Evolutionary conservation across 2,113 vertebrate genomes (phyloP).

Genomic region (Syngnathus scovelli): DNA sequence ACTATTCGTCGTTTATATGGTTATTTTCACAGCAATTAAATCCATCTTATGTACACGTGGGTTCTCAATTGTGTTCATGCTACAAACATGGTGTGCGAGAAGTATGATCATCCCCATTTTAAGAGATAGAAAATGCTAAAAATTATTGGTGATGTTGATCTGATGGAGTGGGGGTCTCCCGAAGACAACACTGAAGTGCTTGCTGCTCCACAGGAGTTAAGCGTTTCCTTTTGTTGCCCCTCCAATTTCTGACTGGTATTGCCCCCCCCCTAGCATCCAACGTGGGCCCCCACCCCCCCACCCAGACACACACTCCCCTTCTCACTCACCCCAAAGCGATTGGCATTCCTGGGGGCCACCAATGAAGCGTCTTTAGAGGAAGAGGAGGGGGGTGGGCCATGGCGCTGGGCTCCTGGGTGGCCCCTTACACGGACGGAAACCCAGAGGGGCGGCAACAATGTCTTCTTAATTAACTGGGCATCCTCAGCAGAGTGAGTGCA

Average conservation of each 20-base stretch:
- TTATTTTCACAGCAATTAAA: not conserved
- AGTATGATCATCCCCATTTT: no score
- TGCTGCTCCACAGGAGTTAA: slow-evolving; percentile 28
- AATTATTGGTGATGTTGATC: slow-evolving; percentile 3
- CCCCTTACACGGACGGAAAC: slow-evolving; percentile 64
- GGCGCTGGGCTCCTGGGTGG: slow-evolving; percentile 72
- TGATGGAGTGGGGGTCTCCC: slow-evolving; percentile 20
- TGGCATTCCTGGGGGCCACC: slow-evolving; percentile 77
- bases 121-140: no score
- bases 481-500: slow-evolving; percentile 69
- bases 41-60: no score
- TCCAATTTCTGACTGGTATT: slow-evolving; percentile 59
- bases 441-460: slow-evolving; percentile 74
- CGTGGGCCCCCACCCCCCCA: slow-evolving; percentile 22
- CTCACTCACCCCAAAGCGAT: slow-evolving; percentile 50
- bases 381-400: not conserved
- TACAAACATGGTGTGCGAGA: no score
- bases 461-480: slow-evolving; percentile 82
- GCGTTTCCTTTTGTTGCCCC: slow-evolving; percentile 64
- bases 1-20: not conserved
- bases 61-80: no score
- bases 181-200: not conserved
- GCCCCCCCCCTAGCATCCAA: slow-evolving; percentile 45
- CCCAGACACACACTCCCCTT: not conserved
- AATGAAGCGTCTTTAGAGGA: slow-evolving; percentile 71